Base-by-base conservation (phyloP, 2,888 invertebrate species). In the Amiota minor region DNA sequence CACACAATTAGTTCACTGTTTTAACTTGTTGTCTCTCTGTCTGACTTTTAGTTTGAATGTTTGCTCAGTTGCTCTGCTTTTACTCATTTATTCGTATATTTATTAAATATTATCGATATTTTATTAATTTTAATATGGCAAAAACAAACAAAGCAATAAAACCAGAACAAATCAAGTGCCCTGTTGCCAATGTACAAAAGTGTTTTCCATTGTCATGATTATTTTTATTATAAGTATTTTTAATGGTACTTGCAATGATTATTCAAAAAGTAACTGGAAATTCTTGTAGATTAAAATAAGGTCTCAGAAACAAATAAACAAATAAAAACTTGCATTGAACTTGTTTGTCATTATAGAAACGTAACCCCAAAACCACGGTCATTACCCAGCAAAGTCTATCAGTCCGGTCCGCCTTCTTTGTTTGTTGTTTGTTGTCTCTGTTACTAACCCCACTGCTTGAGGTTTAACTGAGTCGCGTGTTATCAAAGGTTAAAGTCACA, bases 51-150 rank as follows among this genome's bases (percentile, higher is more conserved):
- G 23, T 50, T 47, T 62, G 62, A 62, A 35, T 45, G n/a, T 59
- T 11, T 16, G 16, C 6, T n/a, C 59, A 20, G 20, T 53, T 53
- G 59, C 59, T 59, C 20, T 65, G 46, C 20, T 65, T 20, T 12
- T 18, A 18, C 59, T 68, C 35, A 53, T 62, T 45, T 14, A 35
- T 49, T 50, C 6, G 20, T 2, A 0, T 55, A 16, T 67, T 47
- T 68, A 23, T 53, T n/a, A 20, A 53, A 68, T 6, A 35, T 68
- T 68, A 68, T 68, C 53, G 53, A 68, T 68, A 68, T 23, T 23
- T 68, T 23, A 68, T 35, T 23, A 68, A 68, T 68, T 53, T 53
- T 23, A 20, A 67, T 67, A 49, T 18, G 50, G 45, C 20, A 14
- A 64, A 11, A 16, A 65, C 12, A 65, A 68, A 62, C 45, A 62